Evolutionary conservation across 30 jellyfish, hydroid and myxozoan species (phyloP).

Genomic region (Clytia hemisphaerica): DNA sequence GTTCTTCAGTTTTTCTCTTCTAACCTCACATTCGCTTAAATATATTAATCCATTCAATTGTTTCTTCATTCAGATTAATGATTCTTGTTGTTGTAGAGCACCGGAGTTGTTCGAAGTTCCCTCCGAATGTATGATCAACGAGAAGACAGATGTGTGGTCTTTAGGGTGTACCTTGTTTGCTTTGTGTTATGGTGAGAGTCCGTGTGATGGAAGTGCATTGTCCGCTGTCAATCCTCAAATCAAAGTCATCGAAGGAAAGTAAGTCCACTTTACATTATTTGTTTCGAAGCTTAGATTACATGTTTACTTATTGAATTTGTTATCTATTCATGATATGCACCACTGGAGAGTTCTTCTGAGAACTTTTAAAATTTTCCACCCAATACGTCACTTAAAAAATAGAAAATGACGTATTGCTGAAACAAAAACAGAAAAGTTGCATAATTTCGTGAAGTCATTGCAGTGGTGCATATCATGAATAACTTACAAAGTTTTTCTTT

Average conservation of each 20-base stretch:
- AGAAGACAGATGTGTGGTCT: slow-evolving; percentile 91
- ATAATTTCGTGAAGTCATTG: too few species aligned
- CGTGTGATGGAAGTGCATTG: slow-evolving; percentile 94
- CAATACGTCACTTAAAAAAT: too few species aligned
- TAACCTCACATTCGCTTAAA: background rate
- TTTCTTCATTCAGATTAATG: background rate
- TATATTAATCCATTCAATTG: background rate
- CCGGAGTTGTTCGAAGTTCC: slow-evolving; percentile 91
- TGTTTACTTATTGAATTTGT: too few species aligned
- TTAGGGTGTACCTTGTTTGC: slow-evolving; percentile 91
- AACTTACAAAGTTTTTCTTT: too few species aligned
- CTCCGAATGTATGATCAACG: slow-evolving; percentile 62
- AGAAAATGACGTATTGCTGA: too few species aligned
- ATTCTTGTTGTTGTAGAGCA: slow-evolving; percentile 43
- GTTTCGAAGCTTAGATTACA: too few species aligned
- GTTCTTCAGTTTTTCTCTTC: background rate
- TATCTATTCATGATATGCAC: too few species aligned
- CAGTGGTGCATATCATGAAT: too few species aligned
- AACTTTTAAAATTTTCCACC: too few species aligned
- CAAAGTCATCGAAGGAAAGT: slow-evolving; percentile 58
- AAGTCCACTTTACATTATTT: slow-evolving; percentile 3
- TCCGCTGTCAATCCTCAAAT: slow-evolving; percentile 87
- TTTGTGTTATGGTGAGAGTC: slow-evolving; percentile 90
- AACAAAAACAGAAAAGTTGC: too few species aligned
- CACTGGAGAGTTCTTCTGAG: too few species aligned